These are phyloP conservation scores for Branchipolynoe longqiensis DNA, from an alignment of 2,888 invertebrate genomes.

Conservation along the genomic window DNA sequence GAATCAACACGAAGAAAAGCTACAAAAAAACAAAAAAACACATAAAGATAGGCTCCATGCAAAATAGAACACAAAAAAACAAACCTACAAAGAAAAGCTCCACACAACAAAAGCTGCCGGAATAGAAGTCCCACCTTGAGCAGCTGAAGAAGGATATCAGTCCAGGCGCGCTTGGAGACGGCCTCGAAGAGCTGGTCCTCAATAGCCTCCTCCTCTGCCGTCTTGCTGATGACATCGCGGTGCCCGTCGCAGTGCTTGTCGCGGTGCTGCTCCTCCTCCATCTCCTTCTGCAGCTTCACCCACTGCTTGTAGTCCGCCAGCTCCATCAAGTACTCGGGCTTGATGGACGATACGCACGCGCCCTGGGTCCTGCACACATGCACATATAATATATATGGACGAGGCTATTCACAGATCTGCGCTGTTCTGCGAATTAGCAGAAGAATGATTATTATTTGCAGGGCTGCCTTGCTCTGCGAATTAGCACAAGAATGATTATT, in stretches of 20 bases:
- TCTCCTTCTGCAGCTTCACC: slow-evolving; percentile 76
- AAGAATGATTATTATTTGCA: no score
- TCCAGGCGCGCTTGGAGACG: slow-evolving; percentile 81
- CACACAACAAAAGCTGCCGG: no score
- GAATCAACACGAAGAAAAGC: no score
- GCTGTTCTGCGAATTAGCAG: no score
- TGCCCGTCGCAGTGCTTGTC: slow-evolving; percentile 34
- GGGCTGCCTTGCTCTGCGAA: no score
- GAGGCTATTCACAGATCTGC: no score
- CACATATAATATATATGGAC: no score
- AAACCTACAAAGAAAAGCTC: no score
- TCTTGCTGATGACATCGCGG: slow-evolving; percentile 59
- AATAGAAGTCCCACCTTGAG: slow-evolving; percentile 75
- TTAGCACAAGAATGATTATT: no score
- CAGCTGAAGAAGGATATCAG: slow-evolving; percentile 80
- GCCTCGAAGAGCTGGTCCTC: slow-evolving; percentile 81
- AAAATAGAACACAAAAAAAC: no score
- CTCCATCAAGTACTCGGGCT: slow-evolving; percentile 81
- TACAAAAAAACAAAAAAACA: no score
- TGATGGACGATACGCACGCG: slow-evolving; percentile 80
- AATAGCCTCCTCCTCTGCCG: slow-evolving; percentile 75
- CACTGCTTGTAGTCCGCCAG: slow-evolving; percentile 79
- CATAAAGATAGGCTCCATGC: no score
- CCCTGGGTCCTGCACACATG: slow-evolving; percentile 78
- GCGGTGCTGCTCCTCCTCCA: slow-evolving; percentile 56